phyloP scores from a whole-genome alignment of 1,140 invertebrate genomes.

The Heterodera schachtii region DNA sequence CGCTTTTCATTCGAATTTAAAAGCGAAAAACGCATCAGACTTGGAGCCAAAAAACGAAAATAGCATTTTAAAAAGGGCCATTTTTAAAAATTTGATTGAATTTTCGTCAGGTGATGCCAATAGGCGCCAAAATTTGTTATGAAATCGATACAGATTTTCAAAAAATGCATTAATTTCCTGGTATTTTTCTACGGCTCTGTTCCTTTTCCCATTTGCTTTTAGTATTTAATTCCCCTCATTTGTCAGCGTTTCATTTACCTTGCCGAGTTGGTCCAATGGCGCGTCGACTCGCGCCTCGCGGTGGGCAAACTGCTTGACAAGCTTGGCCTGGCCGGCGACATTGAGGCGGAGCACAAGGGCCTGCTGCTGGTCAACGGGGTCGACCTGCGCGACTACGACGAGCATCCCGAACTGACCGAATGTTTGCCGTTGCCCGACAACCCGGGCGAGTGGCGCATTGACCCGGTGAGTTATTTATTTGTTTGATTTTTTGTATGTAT shows the following conservation, averaged over 20 bases:
- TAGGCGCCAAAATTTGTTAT: too few species aligned
- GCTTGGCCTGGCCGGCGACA: slow-evolving; percentile 76
- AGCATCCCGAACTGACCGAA: slow-evolving; percentile 68
- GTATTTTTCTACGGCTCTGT: too few species aligned
- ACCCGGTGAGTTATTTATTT: slow-evolving; percentile 52
- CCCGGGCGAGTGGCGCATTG: slow-evolving; percentile 70
- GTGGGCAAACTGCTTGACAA: slow-evolving; percentile 72
- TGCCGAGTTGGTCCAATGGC: slow-evolving; percentile 44
- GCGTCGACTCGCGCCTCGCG: slow-evolving; percentile 44
- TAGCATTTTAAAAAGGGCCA: too few species aligned
- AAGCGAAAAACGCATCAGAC: too few species aligned
- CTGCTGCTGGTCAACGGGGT: slow-evolving; percentile 79
- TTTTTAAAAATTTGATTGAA: too few species aligned
- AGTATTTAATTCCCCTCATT: too few species aligned
- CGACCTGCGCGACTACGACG: slow-evolving; percentile 73
- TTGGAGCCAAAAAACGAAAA: too few species aligned
- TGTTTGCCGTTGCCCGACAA: slow-evolving; percentile 69
- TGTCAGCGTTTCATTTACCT: slow-evolving; percentile 35
- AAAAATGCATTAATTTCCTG: too few species aligned
- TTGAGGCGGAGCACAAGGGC: slow-evolving; percentile 77
- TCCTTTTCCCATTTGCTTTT: too few species aligned
- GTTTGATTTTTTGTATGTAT: too few species aligned
- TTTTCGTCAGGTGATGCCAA: too few species aligned
- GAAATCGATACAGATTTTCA: too few species aligned
- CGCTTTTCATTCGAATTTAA: not conserved